Base-by-base conservation (phyloP, 2,113 vertebrate genomes). In the Herpetotheres cachinnans region DNA sequence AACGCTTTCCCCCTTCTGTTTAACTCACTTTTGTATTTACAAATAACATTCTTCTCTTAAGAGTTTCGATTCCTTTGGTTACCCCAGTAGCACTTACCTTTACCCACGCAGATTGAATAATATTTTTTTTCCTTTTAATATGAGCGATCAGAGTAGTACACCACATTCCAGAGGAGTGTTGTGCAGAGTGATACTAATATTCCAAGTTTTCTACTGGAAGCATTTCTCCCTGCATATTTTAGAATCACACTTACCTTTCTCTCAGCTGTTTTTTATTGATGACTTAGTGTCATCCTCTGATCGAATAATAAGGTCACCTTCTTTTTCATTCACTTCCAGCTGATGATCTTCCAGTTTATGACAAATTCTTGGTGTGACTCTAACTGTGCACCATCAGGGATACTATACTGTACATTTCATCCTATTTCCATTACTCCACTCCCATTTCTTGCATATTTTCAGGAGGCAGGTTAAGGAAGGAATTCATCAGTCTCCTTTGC, bases 221-320 rank as follows among this genome's bases (percentile, higher is more conserved):
- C 3, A 36, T 71, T 46, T 84, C 4, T 72, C 14, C 9, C 34
- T 67, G 29, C 3, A 6, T 61, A 30, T 82, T 76, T 32, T 61
- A 49, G 70, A 93, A 36, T 16, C 19, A 61, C 58, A 89, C 87
- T 85, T 94, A 95, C 96, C 95, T 91, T 86, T 66, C 36, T 72
- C 13, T 78, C 44, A 40, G 6, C 4, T 76, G 47, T 14, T 67
- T 94, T 50, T 22, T 82, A 0, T 30, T 59, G 24, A 24, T 24
- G 22, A 79, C 30, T 66, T 56, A 19, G 11, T 67, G 16, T 71
- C 29, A 16, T 89, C 95, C 86, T 92, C 67, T 82, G 52, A 87
- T 82, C 55, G 83, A 55, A 32, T 58, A 42, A 6, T 14, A 69
- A 80, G 7, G 14, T 34, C 20, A 62, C 18, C 14, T 82, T 90